phyloP scores from a whole-genome alignment of 1,140 invertebrate genomes.

The Pachyrhynchus sulphureomaculatus region DNA sequence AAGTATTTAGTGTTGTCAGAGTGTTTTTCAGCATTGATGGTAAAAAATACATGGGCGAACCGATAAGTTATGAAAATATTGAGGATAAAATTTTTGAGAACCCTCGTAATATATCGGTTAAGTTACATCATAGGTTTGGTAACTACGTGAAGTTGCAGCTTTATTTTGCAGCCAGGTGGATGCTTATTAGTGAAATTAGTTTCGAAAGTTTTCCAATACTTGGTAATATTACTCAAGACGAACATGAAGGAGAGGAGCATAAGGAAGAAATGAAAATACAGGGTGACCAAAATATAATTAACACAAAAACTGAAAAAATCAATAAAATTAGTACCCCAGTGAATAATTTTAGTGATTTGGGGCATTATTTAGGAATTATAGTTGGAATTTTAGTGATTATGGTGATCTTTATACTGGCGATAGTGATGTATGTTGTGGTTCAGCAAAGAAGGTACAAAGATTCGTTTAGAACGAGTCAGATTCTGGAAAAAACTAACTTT shows the following conservation, averaged over 20 bases:
- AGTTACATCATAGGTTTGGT: slow-evolving; percentile 81
- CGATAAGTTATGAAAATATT: slow-evolving; percentile 71
- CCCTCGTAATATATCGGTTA: slow-evolving; percentile 79
- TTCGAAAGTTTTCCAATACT: slow-evolving; percentile 65
- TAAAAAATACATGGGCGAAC: slow-evolving; percentile 70
- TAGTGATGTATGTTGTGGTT: slow-evolving; percentile 41
- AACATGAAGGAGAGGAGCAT: slow-evolving; percentile 27
- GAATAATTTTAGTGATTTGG: slow-evolving; percentile 32
- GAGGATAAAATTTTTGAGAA: slow-evolving; percentile 81
- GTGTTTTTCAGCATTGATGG: slow-evolving; percentile 83
- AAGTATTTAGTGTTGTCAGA: slow-evolving; percentile 77
- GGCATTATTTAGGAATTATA: slow-evolving; percentile 45
- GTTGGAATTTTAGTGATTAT: slow-evolving; percentile 44
- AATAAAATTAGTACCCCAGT: slow-evolving; percentile 43
- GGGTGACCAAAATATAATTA: slow-evolving; percentile 35
- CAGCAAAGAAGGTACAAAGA: slow-evolving; percentile 43
- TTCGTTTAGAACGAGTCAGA: slow-evolving; percentile 42
- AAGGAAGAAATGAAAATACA: slow-evolving; percentile 11
- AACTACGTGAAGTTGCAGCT: slow-evolving; percentile 79
- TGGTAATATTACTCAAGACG: slow-evolving; percentile 46
- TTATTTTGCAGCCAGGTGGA: slow-evolving; percentile 81
- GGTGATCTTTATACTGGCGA: slow-evolving; percentile 42
- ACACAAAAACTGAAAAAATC: slow-evolving; percentile 21
- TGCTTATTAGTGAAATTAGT: slow-evolving; percentile 84
- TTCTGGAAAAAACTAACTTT: slow-evolving; percentile 46